Conservation (phyloP, 2,113 vertebrate species). For the Polypterus bichir region DNA sequence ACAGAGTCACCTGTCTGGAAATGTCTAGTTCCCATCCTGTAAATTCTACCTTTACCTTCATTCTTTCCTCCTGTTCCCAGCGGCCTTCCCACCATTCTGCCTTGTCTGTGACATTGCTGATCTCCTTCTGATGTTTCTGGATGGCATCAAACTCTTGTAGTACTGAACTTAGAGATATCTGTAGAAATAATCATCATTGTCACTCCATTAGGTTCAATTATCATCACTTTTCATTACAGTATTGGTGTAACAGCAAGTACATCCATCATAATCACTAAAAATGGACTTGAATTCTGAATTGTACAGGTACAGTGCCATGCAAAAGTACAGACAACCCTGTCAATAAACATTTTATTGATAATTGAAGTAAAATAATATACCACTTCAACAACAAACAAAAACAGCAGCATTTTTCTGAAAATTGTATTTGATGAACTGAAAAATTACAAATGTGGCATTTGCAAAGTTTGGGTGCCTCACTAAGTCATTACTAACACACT, state of each 20-base stretch:
- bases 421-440: no score
- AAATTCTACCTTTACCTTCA: conserved; percentile 50
- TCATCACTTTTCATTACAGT: no score
- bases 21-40: neutral
- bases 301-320: neutral
- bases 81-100: conserved; percentile 74
- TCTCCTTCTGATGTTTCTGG: conserved; percentile 66
- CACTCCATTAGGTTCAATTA: no score
- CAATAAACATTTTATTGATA: neutral
- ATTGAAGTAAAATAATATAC: no score
- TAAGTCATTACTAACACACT: no score
- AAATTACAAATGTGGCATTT: no score
- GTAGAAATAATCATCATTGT: conserved; percentile 8
- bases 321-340: rapidly evolving
- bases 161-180: conserved; percentile 46
- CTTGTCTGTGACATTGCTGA: conserved; percentile 61
- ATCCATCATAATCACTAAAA: no score
- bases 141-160: conserved; percentile 66
- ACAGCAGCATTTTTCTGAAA: no score
- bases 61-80: conserved; percentile 54
- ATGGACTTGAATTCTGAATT: no score
- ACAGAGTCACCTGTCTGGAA: neutral
- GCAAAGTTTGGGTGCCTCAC: no score
- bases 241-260: no score
- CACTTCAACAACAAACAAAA: no score